Conservation (phyloP, 2,888 invertebrate genomes). For the Eustalomyia histrio region DNA sequence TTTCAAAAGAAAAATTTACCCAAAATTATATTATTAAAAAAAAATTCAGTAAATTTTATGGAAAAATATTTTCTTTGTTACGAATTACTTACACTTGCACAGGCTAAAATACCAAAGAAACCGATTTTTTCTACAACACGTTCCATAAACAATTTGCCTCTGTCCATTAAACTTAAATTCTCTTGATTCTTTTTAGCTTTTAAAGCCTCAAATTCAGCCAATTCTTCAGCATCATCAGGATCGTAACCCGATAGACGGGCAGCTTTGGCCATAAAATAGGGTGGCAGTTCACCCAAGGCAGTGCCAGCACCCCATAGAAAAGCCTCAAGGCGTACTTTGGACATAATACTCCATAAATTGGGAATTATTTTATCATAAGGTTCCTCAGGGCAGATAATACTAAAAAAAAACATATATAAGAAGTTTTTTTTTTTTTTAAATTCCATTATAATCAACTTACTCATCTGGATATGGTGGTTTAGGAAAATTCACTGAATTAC, state of each 20-base stretch:
- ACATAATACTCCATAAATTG: slow-evolving; percentile 95
- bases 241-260: slow-evolving; percentile 86
- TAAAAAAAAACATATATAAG: too few relatives aligned
- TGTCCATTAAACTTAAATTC: slow-evolving; percentile 85
- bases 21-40: too few relatives aligned
- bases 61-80: too few relatives aligned
- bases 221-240: slow-evolving; percentile 84
- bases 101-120: slow-evolving; percentile 96
- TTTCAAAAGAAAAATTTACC: too few relatives aligned
- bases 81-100: slow-evolving; percentile 88
- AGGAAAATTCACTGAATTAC: slow-evolving; percentile 96
- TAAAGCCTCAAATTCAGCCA: slow-evolving; percentile 87
- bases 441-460: slow-evolving; percentile 82
- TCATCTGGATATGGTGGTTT: slow-evolving; percentile 99
- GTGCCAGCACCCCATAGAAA: slow-evolving; percentile 99
- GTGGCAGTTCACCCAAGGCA: slow-evolving; percentile 98
- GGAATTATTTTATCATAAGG: slow-evolving; percentile 84
- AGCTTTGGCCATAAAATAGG: slow-evolving; percentile 99
- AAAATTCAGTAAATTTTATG: too few relatives aligned
- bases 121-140: slow-evolving; percentile 95
- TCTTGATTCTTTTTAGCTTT: slow-evolving; percentile 83
- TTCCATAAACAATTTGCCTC: slow-evolving; percentile 91
- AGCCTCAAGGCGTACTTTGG: slow-evolving; percentile 95
- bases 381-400: slow-evolving; percentile 93
- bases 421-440: too few relatives aligned